Conservation (phyloP, 1,140 invertebrate species). For the Tetragonula clypearis region DNA sequence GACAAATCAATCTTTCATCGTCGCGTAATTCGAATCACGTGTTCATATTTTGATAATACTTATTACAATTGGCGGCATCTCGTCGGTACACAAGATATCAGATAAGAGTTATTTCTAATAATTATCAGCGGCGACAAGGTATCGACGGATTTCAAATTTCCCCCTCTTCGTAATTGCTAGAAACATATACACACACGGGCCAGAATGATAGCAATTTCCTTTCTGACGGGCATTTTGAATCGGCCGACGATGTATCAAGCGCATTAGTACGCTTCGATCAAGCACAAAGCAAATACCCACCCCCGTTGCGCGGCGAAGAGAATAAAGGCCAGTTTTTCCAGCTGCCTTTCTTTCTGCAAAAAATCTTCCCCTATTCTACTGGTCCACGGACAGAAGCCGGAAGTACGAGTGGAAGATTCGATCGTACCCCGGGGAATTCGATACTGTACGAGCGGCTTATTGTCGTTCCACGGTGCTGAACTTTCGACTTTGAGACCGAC, state of each 20-base stretch:
- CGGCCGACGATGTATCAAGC: neutral
- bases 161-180: too few species aligned
- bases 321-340: neutral
- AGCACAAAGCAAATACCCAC: neutral
- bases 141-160: too few species aligned
- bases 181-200: too few species aligned
- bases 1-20: neutral
- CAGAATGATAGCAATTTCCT: neutral
- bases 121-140: too few species aligned
- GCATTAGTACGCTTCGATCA: neutral
- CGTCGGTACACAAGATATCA: too few species aligned
- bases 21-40: too few species aligned
- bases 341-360: neutral
- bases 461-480: constrained; percentile 50
- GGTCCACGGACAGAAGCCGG: neutral
- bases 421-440: constrained; percentile 17
- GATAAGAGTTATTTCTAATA: too few species aligned
- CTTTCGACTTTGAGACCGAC: constrained; percentile 44
- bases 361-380: neutral
- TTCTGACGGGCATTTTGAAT: neutral
- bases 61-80: too few species aligned
- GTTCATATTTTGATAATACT: neutral
- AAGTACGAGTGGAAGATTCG: constrained; percentile 22
- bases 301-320: neutral
- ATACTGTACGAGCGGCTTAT: constrained; percentile 44